Base-by-base conservation (phyloP, 2,888 invertebrate species). In the Margaritifera margaritifera region DNA sequence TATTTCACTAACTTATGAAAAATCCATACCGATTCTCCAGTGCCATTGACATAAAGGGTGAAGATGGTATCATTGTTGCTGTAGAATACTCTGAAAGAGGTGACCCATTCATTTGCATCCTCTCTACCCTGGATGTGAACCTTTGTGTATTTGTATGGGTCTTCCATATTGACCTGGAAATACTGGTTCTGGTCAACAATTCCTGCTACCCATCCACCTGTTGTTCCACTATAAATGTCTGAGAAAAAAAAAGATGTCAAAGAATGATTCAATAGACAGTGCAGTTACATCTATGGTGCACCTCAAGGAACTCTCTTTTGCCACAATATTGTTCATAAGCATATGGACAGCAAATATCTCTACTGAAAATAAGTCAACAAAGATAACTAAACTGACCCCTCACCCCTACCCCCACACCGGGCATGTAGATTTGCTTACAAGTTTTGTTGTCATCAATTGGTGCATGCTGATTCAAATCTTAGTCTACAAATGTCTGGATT, bases 161-260 rank as follows among this genome's bases (percentile, higher is more conserved):
- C 67, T 15, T 74, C 72, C 66, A 87, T 72, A 69, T 86, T 79
- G 8, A 85, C 75, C 65, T 81, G 70, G 18, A 87, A 72, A 62
- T 78, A 84, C 63, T 85, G 87, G 62, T 80, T 77, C 20, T 66
- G 61, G 60, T 87, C 84, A n/a, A 65, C 64, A 6, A 71, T 68
- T 18, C 66, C 74, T 3, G 87, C 80, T 6, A 86, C 83, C 88
- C 88, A 88, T 4, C 84, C 88, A 31, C 87, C 87, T 22, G 80
- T 75, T 27, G 74, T 63, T n/a, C 70, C 87, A 20, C 75, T 72
- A 20, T 69, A 31, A 11, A 42, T 54, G 18, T 50, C 79, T 74
- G 52, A 25, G 53, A 67, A 18, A 18, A 59, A 59, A 52, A 20
- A 51, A 54, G 27, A 54, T 22, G 19, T 24, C 50, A 6, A 31